Percentiles rank a stretch among this genome's conserved stretches.
These are phyloP conservation scores for Oceanodroma tethys DNA, from an alignment of 2,113 vertebrate species.

Conservation along the genomic window DNA sequence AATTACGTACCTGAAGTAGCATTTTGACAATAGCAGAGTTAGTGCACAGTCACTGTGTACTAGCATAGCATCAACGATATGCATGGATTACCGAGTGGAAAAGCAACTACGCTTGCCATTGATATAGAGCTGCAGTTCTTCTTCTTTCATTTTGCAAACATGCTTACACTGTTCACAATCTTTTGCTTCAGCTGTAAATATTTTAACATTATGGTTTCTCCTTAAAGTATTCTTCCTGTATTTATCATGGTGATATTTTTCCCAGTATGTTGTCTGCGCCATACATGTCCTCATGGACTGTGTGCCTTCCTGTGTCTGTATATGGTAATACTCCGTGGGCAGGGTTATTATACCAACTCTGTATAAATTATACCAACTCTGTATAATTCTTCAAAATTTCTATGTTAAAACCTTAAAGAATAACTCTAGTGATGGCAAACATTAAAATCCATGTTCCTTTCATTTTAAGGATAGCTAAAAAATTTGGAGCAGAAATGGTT, in stretches of 20 bases:
- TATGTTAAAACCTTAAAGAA: neutral
- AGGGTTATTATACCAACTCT: neutral
- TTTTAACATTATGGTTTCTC: constrained; percentile 32
- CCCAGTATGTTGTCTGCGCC: neutral
- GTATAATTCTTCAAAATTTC: neutral
- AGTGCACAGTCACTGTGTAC: constrained; percentile 51
- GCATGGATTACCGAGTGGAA: constrained; percentile 75
- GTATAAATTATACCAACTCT: neutral
- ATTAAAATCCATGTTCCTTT: neutral
- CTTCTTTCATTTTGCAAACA: constrained; percentile 19
- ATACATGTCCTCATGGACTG: neutral
- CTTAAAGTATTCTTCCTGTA: constrained; percentile 3
- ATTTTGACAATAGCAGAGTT: constrained; percentile 42
- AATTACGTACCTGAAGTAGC: constrained; percentile 31
- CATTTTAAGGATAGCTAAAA: constrained; percentile 28
- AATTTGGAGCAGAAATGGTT: neutral
- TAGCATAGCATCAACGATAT: constrained; percentile 65
- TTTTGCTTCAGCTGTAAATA: constrained; percentile 45
- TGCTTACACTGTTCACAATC: neutral
- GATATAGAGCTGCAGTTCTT: constrained; percentile 82
- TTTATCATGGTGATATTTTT: neutral
- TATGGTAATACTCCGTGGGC: neutral
- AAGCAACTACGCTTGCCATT: constrained; percentile 93
- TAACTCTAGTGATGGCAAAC: neutral
- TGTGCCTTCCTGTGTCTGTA: neutral